phyloP scores from a whole-genome alignment of 23 tunicate species.

The Clavelina lepadiformis region DNA sequence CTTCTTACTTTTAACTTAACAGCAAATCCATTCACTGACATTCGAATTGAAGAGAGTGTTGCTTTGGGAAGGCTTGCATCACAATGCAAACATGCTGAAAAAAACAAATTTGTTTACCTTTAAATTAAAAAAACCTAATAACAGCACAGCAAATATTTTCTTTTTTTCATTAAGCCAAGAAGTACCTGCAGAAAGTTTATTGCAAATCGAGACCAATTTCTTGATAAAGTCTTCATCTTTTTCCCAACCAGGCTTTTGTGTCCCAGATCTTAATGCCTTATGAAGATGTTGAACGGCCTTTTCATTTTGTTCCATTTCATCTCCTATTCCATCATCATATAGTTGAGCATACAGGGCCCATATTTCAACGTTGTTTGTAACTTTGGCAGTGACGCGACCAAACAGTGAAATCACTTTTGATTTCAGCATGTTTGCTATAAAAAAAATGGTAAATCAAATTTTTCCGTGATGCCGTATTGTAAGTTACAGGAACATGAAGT shows the following conservation, averaged over 20 bases:
- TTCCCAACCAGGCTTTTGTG: conserved; percentile 61
- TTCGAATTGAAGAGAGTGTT: conserved; percentile 37
- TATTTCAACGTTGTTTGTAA: conserved; percentile 30
- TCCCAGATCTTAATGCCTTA: conserved; percentile 37
- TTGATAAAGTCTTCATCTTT: conserved; percentile 39
- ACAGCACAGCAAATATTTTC: neutral
- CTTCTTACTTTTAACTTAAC: conserved; percentile 41
- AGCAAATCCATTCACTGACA: conserved; percentile 48
- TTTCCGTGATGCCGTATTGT: no score
- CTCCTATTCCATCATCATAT: conserved; percentile 24
- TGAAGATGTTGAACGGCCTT: conserved; percentile 58
- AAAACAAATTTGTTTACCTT: neutral
- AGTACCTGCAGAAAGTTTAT: conserved; percentile 11
- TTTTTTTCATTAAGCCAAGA: no score
- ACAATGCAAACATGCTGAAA: conserved; percentile 17
- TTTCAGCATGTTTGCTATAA: no score
- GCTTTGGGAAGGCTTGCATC: neutral
- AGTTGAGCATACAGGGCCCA: conserved; percentile 66
- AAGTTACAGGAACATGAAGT: no score
- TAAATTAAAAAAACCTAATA: neutral
- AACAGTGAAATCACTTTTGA: conserved; percentile 39
- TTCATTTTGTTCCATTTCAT: conserved; percentile 23
- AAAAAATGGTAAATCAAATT: no score
- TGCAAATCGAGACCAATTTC: conserved; percentile 9
- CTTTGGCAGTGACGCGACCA: conserved; percentile 55